A percentile compares a stretch with the other conserved stretches of the same genome.
Evolutionary conservation across 2,797 vertebrate species (phyloP).

Genomic region (Lindbergichthys nudifrons): DNA sequence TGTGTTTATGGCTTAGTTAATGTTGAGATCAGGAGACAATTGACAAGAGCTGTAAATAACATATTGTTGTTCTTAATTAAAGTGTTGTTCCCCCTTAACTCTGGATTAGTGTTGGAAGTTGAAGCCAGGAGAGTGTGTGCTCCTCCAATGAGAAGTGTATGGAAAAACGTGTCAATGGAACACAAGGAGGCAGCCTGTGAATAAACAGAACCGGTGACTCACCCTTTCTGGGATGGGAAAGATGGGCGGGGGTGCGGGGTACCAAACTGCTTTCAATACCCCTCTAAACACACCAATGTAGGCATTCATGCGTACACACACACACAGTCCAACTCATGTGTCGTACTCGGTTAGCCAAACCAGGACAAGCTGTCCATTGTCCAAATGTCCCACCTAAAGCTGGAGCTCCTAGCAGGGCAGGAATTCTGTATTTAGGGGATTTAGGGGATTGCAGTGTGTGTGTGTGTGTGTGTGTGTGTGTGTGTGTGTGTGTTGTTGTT

Average conservation of each 20-base stretch:
- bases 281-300: constrained; percentile 64
- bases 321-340: constrained; percentile 59
- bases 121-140: constrained; percentile 37
- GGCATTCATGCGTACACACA: constrained; percentile 67
- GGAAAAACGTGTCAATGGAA: constrained; percentile 85
- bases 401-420: constrained; percentile 44
- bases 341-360: constrained; percentile 39
- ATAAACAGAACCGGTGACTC: constrained; percentile 83
- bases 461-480: constrained; percentile 3
- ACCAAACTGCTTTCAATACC: constrained; percentile 59
- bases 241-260: constrained; percentile 67
- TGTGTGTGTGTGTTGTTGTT: not conserved
- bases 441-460: constrained; percentile 53
- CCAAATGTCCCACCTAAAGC: constrained; percentile 67
- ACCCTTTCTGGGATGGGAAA: constrained; percentile 79
- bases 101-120: constrained; percentile 32
- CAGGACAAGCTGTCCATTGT: constrained; percentile 78
- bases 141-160: constrained; percentile 65
- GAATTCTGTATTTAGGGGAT: constrained; percentile 69
- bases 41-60: constrained; percentile 10
- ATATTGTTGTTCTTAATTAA: too few relatives aligned
- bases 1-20: not conserved
- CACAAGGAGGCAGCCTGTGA: constrained; percentile 79
- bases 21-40: constrained; percentile 1
- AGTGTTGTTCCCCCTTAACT: constrained; percentile 1